A percentile compares a stretch with the other conserved stretches of the same genome.
phyloP scores from a whole-genome alignment of 2,888 invertebrate species.

The Mesorhabditis spiculigera region DNA sequence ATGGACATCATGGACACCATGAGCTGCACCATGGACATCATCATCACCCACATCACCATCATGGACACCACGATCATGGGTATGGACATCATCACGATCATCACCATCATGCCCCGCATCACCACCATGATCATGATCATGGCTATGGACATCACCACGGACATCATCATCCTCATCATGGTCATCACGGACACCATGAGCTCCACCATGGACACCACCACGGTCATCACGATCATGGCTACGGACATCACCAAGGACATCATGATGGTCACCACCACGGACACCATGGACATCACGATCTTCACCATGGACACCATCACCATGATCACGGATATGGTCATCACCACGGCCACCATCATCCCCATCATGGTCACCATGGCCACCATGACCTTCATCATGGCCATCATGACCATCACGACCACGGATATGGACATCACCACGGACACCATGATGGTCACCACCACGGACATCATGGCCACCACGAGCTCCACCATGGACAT shows the following conservation, averaged over 20 bases:
- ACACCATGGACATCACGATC: neutral
- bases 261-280: neutral
- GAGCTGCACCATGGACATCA: neutral
- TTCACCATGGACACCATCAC: neutral
- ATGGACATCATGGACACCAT: neutral
- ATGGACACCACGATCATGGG: neutral
- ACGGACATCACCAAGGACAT: neutral
- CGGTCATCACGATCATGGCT: neutral
- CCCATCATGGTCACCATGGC: neutral
- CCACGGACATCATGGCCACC: neutral
- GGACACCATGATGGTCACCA: neutral
- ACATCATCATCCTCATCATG: neutral
- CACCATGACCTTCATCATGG: neutral
- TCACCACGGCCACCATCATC: neutral
- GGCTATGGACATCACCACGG: neutral
- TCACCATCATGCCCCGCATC: neutral
- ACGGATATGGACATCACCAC: neutral
- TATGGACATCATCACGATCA: neutral
- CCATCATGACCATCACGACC: neutral
- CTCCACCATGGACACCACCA: neutral
- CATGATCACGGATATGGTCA: no score
- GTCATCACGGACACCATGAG: neutral
- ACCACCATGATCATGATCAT: neutral
- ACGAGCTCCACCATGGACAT: neutral
- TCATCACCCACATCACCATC: neutral